phyloP scores from a whole-genome alignment of 2,797 vertebrate genomes.

The Spheniscus humboldti region DNA sequence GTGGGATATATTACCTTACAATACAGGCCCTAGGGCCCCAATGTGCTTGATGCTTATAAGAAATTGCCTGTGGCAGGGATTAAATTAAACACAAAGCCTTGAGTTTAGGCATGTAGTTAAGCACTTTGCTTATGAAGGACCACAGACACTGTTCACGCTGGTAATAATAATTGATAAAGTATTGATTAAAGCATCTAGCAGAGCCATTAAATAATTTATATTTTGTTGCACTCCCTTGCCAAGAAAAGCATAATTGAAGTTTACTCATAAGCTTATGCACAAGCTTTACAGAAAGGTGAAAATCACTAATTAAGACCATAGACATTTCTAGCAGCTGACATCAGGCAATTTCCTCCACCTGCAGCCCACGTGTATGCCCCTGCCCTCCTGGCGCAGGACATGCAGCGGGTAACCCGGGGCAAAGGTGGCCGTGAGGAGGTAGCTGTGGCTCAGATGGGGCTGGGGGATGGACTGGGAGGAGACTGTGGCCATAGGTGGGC shows the following conservation, averaged over 20 bases:
- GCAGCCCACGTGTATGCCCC: accelerated
- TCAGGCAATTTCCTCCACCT: background rate
- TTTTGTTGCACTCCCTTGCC: background rate
- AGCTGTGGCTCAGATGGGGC: background rate
- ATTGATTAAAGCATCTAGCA: background rate
- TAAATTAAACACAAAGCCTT: background rate
- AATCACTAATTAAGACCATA: background rate
- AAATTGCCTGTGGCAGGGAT: background rate
- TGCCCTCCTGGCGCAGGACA: background rate
- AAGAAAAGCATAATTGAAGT: background rate
- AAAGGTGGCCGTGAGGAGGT: accelerated
- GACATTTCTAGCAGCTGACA: background rate
- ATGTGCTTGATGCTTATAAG: background rate
- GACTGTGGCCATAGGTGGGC: background rate
- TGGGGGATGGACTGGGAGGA: background rate
- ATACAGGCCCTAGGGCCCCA: background rate
- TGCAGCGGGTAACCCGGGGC: background rate
- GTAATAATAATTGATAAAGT: background rate
- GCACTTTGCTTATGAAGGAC: background rate
- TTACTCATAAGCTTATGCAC: background rate
- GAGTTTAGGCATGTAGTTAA: background rate
- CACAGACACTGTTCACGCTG: background rate
- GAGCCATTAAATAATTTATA: background rate
- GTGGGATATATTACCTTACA: background rate
- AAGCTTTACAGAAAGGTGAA: background rate